A percentile compares a stretch with the other conserved stretches of the same genome.
Conservation (phyloP, 2,888 invertebrate species). For the Seira ritae region DNA sequence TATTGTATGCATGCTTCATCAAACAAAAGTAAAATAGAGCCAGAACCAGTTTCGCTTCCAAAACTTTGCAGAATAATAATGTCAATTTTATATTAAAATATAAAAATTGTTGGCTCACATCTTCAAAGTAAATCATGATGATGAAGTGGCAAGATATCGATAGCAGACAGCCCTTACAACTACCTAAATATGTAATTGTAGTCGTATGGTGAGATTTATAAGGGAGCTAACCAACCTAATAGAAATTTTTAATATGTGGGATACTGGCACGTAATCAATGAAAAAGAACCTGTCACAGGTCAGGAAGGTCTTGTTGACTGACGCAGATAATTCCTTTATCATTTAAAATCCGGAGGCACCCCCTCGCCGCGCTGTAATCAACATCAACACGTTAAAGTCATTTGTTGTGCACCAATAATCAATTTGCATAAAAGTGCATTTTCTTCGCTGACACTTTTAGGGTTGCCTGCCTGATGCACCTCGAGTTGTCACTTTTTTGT, state of each 20-base stretch:
- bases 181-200: no score
- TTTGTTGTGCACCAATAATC: not conserved
- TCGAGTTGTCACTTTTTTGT: not conserved
- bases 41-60: not conserved
- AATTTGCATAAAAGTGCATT: conserved; percentile 32
- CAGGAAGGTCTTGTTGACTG: not conserved
- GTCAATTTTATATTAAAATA: not conserved
- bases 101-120: not conserved
- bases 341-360: not conserved
- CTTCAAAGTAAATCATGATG: not conserved
- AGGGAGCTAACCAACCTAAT: not conserved
- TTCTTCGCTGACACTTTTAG: not conserved
- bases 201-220: no score
- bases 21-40: not conserved
- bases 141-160: not conserved
- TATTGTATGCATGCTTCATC: not conserved
- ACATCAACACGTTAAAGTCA: not conserved
- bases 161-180: not conserved
- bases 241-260: not conserved
- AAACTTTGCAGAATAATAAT: not conserved
- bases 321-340: not conserved
- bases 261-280: conserved; percentile 14
- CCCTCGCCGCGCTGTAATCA: no score
- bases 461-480: not conserved
- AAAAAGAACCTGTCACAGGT: conserved; percentile 32